Evolutionary conservation across 2,888 invertebrate genomes (phyloP), one percentile per base, ranked within the genome.

Genomic region (Tyria jacobaeae): DNA sequence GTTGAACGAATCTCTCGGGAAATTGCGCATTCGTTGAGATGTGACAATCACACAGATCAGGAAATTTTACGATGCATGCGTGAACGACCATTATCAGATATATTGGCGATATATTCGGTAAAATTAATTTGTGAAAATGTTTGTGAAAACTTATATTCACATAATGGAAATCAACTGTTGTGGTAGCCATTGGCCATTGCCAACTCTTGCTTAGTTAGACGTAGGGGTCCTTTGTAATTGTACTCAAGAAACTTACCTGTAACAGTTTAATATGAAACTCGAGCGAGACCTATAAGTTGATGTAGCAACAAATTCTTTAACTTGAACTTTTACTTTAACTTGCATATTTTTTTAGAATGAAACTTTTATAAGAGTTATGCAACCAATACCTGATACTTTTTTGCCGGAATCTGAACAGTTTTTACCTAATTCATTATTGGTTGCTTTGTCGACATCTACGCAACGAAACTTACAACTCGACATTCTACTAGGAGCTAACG

Each of bases 401-500:
- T 89, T 96, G 66, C 93, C 95, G 50, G 92, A 92, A 65, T 90
- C 94, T 6, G 95, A 96, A 76, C 95, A 95, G 78, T 96, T 95
- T 81, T 89, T 96, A 70, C 95, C 96, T 7, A 78, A 86, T 62
- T 90, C 95, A 64, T 94, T 96, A 39, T 80, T 89, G 37, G 86
- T 88, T 64, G 94, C 95, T 48, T 84, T 96, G 34, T 90, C 94
- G n/a, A 86, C 95, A 53, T 85, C 92, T 59, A 86, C 85, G 58
- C 82, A 95, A 61, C 89, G 92, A 63, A 94, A 92, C 74, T 86
- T 94, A 60, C 95, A 95, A 83, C 94, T 97, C 17, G 96, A 96
- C 34, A 87, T 96, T 51, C 87, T 97, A 59, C 93, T 96, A 55
- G 97, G 97, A 25, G 94, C 96, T 56, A 95, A 95, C n/a, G 95